These are phyloP conservation scores for Tetragnatha montana DNA, from an alignment of 2,888 invertebrate species.

Conservation along the genomic window DNA sequence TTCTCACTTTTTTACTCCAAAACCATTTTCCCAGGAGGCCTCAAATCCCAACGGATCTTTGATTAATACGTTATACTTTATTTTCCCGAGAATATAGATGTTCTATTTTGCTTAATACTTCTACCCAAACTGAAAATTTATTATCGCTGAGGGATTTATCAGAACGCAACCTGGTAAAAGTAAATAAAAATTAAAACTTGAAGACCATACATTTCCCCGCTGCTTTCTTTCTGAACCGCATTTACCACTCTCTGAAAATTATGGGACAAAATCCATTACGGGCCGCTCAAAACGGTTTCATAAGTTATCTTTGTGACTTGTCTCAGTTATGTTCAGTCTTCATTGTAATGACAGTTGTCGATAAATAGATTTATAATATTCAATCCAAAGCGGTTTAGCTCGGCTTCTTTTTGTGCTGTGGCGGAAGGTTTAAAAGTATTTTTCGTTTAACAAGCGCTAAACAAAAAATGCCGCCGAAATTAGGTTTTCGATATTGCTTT, in stretches of 20 bases:
- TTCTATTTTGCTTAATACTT: constrained; percentile 30
- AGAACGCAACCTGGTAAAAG: not conserved
- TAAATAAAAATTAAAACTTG: not conserved
- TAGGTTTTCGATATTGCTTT: constrained; percentile 36
- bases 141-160: constrained; percentile 24
- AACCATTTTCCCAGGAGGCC: not conserved
- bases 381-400: constrained; percentile 2
- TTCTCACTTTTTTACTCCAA: not conserved
- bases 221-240: not conserved
- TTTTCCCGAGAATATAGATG: constrained; percentile 28
- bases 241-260: constrained; percentile 29
- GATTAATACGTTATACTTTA: constrained; percentile 30
- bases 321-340: constrained; percentile 29
- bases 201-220: not conserved
- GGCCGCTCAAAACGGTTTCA: constrained; percentile 10
- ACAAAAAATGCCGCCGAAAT: constrained; percentile 47
- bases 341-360: constrained; percentile 25
- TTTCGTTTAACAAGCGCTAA: constrained; percentile 37
- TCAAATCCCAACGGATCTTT: constrained; percentile 4
- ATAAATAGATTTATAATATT: constrained; percentile 60
- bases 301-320: constrained; percentile 30
- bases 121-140: constrained; percentile 33
- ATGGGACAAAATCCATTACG: constrained; percentile 49
- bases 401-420: constrained; percentile 11
- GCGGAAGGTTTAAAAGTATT: constrained; percentile 31